These are phyloP conservation scores for Apteryx mantelli DNA, from an alignment of 2,113 vertebrate species.

Conservation along the genomic window DNA sequence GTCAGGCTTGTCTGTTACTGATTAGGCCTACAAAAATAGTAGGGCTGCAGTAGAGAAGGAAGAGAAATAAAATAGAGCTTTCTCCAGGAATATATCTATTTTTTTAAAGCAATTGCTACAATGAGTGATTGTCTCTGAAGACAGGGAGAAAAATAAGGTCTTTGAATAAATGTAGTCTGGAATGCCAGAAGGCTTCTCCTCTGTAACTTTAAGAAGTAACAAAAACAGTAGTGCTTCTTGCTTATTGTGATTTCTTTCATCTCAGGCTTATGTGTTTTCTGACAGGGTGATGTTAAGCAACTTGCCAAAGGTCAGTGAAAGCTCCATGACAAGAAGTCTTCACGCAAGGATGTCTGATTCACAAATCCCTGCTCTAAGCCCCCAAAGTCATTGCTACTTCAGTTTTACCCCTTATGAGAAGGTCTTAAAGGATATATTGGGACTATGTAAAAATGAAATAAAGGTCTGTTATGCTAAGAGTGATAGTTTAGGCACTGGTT, in stretches of 20 bases:
- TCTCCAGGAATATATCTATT: constrained; percentile 1
- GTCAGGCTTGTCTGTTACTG: constrained; percentile 16
- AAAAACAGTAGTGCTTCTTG: background rate
- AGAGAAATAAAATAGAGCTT: constrained; percentile 9
- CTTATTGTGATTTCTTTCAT: constrained; percentile 29
- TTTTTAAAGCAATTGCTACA: constrained; percentile 15
- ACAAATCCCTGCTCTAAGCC: constrained; percentile 14
- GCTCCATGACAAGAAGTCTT: background rate
- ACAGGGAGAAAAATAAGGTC: constrained; percentile 2
- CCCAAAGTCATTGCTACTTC: background rate
- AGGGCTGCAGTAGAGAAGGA: background rate
- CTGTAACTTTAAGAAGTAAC: constrained; percentile 15
- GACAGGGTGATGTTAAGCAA: background rate
- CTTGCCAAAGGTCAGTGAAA: constrained; percentile 39
- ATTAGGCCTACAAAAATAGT: constrained; percentile 48
- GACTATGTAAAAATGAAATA: constrained; percentile 13
- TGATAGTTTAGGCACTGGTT: background rate
- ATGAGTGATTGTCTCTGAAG: background rate
- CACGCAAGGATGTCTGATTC: constrained; percentile 22
- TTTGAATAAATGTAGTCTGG: background rate
- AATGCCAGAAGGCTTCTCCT: background rate
- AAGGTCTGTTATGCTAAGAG: constrained; percentile 22
- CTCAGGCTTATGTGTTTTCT: constrained; percentile 37
- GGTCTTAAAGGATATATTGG: background rate
- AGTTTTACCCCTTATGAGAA: background rate